Base-by-base conservation (phyloP, 1,140 invertebrate species). In the Bombus difficillimus region DNA sequence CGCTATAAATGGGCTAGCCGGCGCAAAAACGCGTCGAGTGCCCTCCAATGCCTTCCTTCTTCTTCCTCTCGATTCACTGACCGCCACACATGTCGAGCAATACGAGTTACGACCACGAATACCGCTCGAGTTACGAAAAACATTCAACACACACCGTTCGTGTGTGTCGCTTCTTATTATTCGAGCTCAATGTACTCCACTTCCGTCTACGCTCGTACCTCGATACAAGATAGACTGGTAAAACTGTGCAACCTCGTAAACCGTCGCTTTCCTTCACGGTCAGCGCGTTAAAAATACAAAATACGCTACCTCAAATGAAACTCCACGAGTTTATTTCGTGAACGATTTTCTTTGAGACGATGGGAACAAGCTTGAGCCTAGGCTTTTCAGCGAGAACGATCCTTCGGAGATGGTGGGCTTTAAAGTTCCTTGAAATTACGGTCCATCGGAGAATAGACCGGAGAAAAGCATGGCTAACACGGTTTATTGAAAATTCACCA, bases 231-330 rank as follows among this genome's bases (percentile, higher is more conserved):
- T 28, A n/a, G 12, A n/a, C 59, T 62, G 59, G 28, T 62, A n/a
- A 62, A 28, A n/a, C 59, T 28, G 8, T 41, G 64, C 47, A 77
- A 43, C 32, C 34, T 39, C 78, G 41, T 84, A 43, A 83, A 83
- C 37, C 34, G 15, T 1, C 22, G 9, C 22, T 41, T 71, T 78
- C n/a, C 81, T 83, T 68, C n/a, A 59, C n/a, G 71, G 43, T 9
- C 25, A n/a, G 8, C 18, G 22, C 13, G 82, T 83, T 83, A 83
- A 66, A 84, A 84, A 84, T 84, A 53, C 83, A 84, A 59, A 12
- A 57, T 53, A 37, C 39, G 22, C 32, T 47, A 10, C 32, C 59
- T 72, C 43, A 62, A 71, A 62, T 34, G 66, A 84, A 66, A 84
- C 79, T 72, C 68, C 39, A 72, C 39, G 32, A 47, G 66, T 72